Evolutionary conservation across 2,113 vertebrate genomes (phyloP), one percentile per base, ranked within the genome.

Genomic region (Alethe diademata): DNA sequence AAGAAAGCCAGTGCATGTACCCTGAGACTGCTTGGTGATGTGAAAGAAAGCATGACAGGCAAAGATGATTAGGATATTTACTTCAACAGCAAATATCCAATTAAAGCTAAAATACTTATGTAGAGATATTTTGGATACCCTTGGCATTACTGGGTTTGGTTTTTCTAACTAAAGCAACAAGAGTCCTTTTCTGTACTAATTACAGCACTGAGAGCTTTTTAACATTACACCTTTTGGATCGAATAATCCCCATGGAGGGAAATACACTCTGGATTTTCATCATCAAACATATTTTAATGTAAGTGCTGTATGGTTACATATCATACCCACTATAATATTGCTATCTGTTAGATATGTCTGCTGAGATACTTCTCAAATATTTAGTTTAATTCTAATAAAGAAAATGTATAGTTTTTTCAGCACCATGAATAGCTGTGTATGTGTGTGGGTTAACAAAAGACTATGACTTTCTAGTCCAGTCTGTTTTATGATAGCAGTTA

Each of bases 381-480:
- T 61, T 58, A 61, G 13, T 24, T 66, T 57, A 33, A 82, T 82
- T 50, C 36, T 36, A 20, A 38, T 40, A 24, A 69, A 86, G 12
- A 72, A 5, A 67, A 76, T 42, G 62, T 4, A 57, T 11, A 36
- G 48, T 33, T 78, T 86, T 47, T 28, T 48, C 42, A 73, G 64
- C 23, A 54, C 6, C 20, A 82, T 22, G 58, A 76, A 76, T 61
- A 65, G 60, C 6, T 51, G 18, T 2, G 1, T n/a, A 18, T 19
- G 25, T 2, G 23, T 2, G 8, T 4, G 3, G 11, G 1, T n/a
- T 58, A 58, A 57, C 8, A 33, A 47, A 79, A 26, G 7, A 8
- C 48, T 75, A 13, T 64, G 60, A 35, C 31, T 57, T 66, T 53
- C 17, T 53, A 82, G 13, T 82, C n/a, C 1, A 2, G 26, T 53